Evolutionary conservation across 2,797 vertebrate species (phyloP).

Genomic region (Anas flavirostris): DNA sequence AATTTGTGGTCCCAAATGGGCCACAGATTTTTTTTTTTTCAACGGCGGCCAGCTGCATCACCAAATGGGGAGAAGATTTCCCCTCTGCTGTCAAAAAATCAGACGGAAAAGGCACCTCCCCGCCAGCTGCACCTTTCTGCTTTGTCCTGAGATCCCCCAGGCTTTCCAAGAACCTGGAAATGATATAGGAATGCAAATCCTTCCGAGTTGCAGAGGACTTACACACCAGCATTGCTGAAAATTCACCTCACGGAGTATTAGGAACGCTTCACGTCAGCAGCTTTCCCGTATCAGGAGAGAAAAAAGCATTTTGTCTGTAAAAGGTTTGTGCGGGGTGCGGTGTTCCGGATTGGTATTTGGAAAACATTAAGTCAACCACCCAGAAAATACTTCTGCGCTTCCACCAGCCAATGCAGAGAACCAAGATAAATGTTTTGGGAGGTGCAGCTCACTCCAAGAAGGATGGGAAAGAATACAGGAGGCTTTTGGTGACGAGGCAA

Average conservation of each 20-base stretch:
- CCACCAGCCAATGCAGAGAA: background rate
- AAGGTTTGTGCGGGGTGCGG: background rate
- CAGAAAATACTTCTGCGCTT: background rate
- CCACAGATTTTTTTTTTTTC: background rate
- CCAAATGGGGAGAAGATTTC: background rate
- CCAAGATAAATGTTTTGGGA: background rate
- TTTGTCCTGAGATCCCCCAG: background rate
- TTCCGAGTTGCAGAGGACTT: background rate
- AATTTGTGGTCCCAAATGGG: background rate
- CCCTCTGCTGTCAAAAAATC: background rate
- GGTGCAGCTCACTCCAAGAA: background rate
- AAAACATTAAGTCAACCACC: background rate
- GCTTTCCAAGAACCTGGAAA: background rate
- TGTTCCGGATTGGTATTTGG: background rate
- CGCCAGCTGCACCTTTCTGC: background rate
- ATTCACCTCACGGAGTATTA: background rate
- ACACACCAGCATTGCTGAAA: background rate
- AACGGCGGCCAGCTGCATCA: background rate
- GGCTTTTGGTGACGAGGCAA: background rate
- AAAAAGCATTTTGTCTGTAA: background rate
- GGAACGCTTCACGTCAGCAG: background rate
- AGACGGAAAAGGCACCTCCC: background rate
- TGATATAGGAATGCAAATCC: background rate
- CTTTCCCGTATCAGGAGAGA: background rate
- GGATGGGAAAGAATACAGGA: background rate